Conservation (phyloP, 2,797 vertebrate genomes). For the Halcyon badia region DNA sequence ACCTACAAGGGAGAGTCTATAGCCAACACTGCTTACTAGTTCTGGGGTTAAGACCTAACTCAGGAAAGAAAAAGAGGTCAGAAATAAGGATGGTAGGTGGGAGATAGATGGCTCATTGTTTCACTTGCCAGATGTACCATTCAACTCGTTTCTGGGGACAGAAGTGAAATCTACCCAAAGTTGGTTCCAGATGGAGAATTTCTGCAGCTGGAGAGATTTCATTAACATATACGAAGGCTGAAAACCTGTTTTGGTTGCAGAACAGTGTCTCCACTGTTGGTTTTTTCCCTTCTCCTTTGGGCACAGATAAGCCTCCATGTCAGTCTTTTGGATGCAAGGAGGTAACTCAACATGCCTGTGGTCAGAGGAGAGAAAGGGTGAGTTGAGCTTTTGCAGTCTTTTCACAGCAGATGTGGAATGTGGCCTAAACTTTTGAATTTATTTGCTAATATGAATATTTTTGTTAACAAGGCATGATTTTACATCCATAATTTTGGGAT, state of each 20-base stretch:
- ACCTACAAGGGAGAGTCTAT: neutral
- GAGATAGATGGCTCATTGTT: neutral
- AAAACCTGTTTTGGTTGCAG: neutral
- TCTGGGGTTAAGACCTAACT: neutral
- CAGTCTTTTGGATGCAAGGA: neutral
- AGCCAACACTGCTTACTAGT: neutral
- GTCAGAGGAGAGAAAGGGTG: neutral
- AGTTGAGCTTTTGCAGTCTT: neutral
- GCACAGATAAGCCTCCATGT: neutral
- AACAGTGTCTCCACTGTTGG: neutral
- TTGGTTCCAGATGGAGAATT: neutral
- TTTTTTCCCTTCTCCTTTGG: neutral
- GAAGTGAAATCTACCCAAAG: neutral
- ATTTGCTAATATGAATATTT: neutral
- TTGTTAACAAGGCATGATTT: neutral
- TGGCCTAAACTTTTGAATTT: neutral
- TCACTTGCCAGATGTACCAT: neutral
- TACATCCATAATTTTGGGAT: neutral
- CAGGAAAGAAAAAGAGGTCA: neutral
- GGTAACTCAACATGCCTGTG: neutral
- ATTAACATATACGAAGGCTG: neutral
- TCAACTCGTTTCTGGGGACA: neutral
- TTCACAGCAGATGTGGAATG: neutral
- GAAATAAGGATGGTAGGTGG: neutral
- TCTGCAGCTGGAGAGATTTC: neutral